Conservation (phyloP, 2,797 vertebrate genomes). For the Valencia hispanica region DNA sequence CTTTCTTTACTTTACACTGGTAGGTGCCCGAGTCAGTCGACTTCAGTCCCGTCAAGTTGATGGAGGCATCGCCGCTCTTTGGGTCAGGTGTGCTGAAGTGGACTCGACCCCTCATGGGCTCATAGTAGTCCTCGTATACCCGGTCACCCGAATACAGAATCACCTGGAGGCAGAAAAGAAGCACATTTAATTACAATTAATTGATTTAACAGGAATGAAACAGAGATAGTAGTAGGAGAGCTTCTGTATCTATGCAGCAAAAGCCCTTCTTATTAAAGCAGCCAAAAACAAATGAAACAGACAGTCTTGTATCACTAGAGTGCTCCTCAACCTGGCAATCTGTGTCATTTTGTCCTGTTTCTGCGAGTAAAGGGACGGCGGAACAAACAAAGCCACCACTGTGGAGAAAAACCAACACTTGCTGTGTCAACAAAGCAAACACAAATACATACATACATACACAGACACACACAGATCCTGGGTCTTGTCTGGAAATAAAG, state of each 20-base stretch:
- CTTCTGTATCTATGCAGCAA: conserved; percentile 29
- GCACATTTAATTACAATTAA: background rate
- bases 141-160: conserved; percentile 89
- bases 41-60: conserved; percentile 86
- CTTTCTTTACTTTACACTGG: conserved; percentile 96
- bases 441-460: background rate
- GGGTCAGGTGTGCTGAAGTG: conserved; percentile 88
- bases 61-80: conserved; percentile 88
- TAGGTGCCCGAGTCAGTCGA: conserved; percentile 89
- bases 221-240: conserved; percentile 36
- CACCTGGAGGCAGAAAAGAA: conserved; percentile 76
- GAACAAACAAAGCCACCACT: conserved; percentile 72
- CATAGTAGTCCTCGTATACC: conserved; percentile 84
- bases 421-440: conserved; percentile 73
- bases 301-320: conserved; percentile 52
- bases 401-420: conserved; percentile 75
- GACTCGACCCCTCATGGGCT: conserved; percentile 82
- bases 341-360: conserved; percentile 60
- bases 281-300: conserved; percentile 34
- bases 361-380: conserved; percentile 52
- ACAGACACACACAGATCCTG: conserved; percentile 15
- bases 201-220: background rate
- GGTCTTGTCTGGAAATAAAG: conserved; percentile 59
- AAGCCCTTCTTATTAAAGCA: conserved; percentile 45
- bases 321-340: conserved; percentile 63